Evolutionary conservation across 2,888 invertebrate genomes (phyloP).

Genomic region (Druceiella hillmani): DNA sequence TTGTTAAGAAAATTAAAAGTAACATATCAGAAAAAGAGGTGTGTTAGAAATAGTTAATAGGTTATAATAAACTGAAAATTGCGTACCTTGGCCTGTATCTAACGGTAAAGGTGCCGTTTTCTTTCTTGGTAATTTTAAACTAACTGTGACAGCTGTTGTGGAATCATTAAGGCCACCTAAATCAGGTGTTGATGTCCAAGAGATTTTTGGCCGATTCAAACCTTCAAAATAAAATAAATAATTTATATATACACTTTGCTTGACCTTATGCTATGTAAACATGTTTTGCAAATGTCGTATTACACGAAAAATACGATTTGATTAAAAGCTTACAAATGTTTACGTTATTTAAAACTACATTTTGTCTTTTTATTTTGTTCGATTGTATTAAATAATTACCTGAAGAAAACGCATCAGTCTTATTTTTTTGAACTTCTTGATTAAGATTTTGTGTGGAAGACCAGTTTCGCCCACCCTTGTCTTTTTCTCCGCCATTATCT

Average conservation of each 20-base stretch:
- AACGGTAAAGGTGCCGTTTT: constrained; percentile 53
- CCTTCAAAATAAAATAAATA: constrained; percentile 33
- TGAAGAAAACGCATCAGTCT: constrained; percentile 35
- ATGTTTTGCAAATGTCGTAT: not conserved
- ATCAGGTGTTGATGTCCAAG: constrained; percentile 83
- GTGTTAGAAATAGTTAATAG: no score
- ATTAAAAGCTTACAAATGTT: not conserved
- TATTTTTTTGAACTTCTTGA: constrained; percentile 40
- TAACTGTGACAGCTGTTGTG: constrained; percentile 61
- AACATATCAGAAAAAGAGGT: no score
- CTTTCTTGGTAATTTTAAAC: constrained; percentile 62
- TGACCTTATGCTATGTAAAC: no score
- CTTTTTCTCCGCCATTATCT: constrained; percentile 41
- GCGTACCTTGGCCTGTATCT: constrained; percentile 49
- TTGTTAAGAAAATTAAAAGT: no score
- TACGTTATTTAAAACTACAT: not conserved
- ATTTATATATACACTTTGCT: no score
- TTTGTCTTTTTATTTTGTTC: no score
- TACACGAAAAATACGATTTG: not conserved
- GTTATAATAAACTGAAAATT: no score
- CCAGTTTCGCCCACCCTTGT: constrained; percentile 61
- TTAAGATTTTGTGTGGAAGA: constrained; percentile 70
- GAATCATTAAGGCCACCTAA: constrained; percentile 59
- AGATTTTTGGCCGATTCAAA: no score
- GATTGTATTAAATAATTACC: constrained; percentile 30